Percentiles rank a stretch among this genome's conserved stretches.
Evolutionary conservation across 2,113 vertebrate species (phyloP).

Genomic region (Larimichthys polyactis): DNA sequence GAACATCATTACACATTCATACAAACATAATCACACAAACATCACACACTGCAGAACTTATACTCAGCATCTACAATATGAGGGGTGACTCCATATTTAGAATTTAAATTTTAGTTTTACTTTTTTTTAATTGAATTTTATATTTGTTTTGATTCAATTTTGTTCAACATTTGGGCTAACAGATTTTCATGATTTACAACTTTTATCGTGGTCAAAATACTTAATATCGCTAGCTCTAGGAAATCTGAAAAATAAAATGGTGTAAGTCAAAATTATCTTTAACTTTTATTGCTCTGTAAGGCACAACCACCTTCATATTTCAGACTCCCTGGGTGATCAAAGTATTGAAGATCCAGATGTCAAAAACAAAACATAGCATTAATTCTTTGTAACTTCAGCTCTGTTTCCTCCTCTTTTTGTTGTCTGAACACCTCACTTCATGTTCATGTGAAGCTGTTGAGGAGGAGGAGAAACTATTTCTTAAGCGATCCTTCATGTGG

Average conservation of each 20-base stretch:
- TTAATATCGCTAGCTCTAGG: no score
- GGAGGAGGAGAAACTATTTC: conserved; percentile 3
- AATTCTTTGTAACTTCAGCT: not conserved
- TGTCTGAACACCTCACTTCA: not conserved
- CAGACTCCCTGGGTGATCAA: not conserved
- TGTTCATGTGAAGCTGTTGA: not conserved
- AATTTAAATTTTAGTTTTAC: not conserved
- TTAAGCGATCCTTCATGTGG: not conserved
- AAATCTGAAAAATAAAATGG: no score
- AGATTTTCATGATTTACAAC: no score
- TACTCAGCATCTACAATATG: not conserved
- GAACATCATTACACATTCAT: conserved; percentile 1
- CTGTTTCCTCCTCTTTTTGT: not conserved
- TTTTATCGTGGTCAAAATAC: no score
- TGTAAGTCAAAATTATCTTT: no score
- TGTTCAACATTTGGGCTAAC: no score
- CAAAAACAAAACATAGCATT: not conserved
- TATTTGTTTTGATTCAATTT: no score
- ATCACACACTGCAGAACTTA: not conserved
- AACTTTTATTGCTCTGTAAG: no score
- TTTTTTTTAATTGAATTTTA: no score
- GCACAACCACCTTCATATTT: not conserved
- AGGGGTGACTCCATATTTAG: not conserved
- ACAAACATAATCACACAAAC: not conserved
- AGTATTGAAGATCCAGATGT: not conserved